These are phyloP conservation scores for Galerucella pusilla DNA, from an alignment of 2,888 invertebrate genomes.

Conservation along the genomic window DNA sequence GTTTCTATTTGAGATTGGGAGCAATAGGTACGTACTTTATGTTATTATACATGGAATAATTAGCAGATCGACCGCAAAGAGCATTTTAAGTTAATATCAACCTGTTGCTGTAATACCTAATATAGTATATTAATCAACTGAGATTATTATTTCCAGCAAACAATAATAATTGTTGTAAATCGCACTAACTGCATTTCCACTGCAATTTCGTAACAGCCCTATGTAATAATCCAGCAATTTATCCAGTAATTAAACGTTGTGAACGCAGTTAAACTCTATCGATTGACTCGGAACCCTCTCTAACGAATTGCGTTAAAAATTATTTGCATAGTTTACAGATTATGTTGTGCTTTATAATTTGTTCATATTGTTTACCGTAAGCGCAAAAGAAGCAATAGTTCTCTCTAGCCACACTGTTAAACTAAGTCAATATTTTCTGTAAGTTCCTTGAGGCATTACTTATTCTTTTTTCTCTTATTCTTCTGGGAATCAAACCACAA, in stretches of 20 bases:
- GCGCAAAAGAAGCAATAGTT: not conserved
- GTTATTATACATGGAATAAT: not conserved
- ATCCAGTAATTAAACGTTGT: slow-evolving; percentile 77
- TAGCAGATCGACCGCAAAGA: not conserved
- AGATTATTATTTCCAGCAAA: slow-evolving; percentile 40
- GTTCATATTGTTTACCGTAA: not conserved
- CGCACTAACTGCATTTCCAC: slow-evolving; percentile 37
- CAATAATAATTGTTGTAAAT: slow-evolving; percentile 46
- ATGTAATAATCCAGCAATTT: slow-evolving; percentile 50
- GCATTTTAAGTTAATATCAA: not conserved
- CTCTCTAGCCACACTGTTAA: too few species aligned
- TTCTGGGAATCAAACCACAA: too few species aligned
- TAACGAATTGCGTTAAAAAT: slow-evolving; percentile 16
- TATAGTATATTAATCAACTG: slow-evolving; percentile 33
- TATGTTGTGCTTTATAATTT: not conserved
- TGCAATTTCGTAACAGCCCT: slow-evolving; percentile 44
- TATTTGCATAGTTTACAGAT: slow-evolving; percentile 2
- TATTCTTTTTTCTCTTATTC: too few species aligned
- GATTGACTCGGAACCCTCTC: slow-evolving; percentile 33
- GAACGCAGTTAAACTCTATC: slow-evolving; percentile 64
- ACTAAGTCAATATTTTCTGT: too few species aligned
- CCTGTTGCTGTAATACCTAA: slow-evolving; percentile 6
- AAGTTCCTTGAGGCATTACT: too few species aligned
- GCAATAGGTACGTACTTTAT: slow-evolving; percentile 78
- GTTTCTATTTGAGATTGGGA: slow-evolving; percentile 92